Evolutionary conservation across 1,140 invertebrate genomes (phyloP), one percentile per base, ranked within the genome.

Genomic region (Odontomachus brunneus): DNA sequence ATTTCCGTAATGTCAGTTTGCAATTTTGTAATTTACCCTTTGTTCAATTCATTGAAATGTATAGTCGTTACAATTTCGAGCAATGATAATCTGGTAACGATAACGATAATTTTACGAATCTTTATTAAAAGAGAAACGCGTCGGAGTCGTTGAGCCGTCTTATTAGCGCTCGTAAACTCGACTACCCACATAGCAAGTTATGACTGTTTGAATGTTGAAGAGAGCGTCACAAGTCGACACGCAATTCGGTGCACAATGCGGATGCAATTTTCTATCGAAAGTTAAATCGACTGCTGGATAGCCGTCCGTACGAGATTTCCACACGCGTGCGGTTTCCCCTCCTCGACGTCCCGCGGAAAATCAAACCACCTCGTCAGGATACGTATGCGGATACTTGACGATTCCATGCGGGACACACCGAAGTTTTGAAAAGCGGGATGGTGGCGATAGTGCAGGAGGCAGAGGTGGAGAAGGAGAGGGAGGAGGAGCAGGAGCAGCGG

Each of bases 311-410:
- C 51, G 53, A 38, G 66, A 87, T 84, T 65, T 72, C 69, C 48
- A 49, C 63, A 59, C 75, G n/a, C 55, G 38, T 26, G 59, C 29
- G 53, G 24, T 75, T 62, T 80, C 53, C 75, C 53, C 75, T 26
- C 22, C 66, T 76, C 33, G 55, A 33, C 62, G 19, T 85, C 74
- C 88, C 48, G 67, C 72, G 59, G 78, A 59, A 80, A 85, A 88
- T 85, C 72, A 85, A 88, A 85, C 78, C 87, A 83, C 83, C 75
- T 81, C 69, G 75, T n/a, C 22, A 84, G 80, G 87, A 83, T 88
- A 89, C 62, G 65, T 57, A 83, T 80, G 75, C 71, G 71, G 72
- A 73, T 89, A 89, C 82, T 89, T 86, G 84, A n/a, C 66, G 84
- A 88, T 88, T 89, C 88, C 71, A 80, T 65, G 69, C 76, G 67